Percentiles rank a stretch among this genome's conserved stretches.
These are phyloP conservation scores for Cottus gobio DNA, from an alignment of 2,113 vertebrate genomes.

Conservation along the genomic window DNA sequence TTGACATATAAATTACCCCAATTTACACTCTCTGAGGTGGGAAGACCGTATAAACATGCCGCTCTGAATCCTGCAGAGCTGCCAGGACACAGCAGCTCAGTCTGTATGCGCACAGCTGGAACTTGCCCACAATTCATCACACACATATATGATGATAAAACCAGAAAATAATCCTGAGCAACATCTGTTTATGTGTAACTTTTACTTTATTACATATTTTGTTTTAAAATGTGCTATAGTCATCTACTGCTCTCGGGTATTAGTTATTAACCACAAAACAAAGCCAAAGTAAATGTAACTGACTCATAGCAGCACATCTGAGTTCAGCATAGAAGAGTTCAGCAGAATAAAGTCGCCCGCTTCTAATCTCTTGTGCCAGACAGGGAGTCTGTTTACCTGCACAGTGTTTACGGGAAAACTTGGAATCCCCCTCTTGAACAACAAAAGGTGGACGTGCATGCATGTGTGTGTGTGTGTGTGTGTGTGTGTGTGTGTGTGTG, in stretches of 20 bases:
- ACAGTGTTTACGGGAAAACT: conserved; percentile 68
- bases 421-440: conserved; percentile 76
- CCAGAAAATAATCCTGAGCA: neutral
- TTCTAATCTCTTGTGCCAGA: conserved; percentile 58
- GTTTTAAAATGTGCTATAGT: neutral
- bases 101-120: conserved; percentile 21
- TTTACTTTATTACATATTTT: neutral
- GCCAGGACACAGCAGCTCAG: conserved; percentile 24
- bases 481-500: conserved; percentile 40
- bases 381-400: conserved; percentile 75
- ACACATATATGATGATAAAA: conserved; percentile 16
- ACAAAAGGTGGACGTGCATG: conserved; percentile 77
- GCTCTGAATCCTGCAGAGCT: conserved; percentile 40
- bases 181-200: conserved; percentile 2
- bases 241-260: neutral
- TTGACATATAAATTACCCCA: conserved; percentile 61
- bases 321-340: conserved; percentile 26
- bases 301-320: neutral
- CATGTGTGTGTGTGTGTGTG: conserved; percentile 47
- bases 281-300: neutral
- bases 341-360: conserved; percentile 5
- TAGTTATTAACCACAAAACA: neutral
- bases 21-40: conserved; percentile 51
- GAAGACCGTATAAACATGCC: conserved; percentile 59
- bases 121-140: conserved; percentile 19